Conservation (phyloP, 2,797 vertebrate species). For the Cuniculus paca region DNA sequence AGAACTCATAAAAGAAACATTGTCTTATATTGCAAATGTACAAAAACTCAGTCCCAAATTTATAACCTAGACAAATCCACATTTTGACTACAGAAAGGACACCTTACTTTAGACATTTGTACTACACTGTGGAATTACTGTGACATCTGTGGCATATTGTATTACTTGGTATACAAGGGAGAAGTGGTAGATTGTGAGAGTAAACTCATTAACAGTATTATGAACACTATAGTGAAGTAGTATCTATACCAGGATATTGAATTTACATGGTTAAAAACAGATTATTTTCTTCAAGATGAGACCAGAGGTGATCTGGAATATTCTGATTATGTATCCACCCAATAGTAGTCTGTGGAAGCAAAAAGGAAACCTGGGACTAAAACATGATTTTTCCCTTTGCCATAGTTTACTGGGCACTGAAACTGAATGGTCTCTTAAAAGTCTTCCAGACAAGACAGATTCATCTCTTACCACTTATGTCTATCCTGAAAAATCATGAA, state of each 20-base stretch:
- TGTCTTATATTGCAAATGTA: not conserved
- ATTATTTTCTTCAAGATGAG: not conserved
- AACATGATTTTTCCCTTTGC: not conserved
- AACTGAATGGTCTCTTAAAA: not conserved
- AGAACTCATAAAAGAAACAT: not conserved
- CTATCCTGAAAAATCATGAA: not conserved
- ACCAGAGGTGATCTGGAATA: not conserved
- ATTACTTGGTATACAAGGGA: not conserved
- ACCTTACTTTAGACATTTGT: not conserved
- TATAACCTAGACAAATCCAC: not conserved
- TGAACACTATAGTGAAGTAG: not conserved
- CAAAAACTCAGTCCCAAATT: not conserved
- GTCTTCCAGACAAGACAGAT: not conserved
- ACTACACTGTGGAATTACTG: not conserved
- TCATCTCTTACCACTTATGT: not conserved
- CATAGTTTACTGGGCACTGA: not conserved
- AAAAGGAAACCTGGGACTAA: not conserved
- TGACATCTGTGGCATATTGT: too few species aligned
- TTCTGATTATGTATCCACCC: not conserved
- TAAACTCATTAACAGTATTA: not conserved
- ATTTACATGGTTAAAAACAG: not conserved
- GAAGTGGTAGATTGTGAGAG: not conserved
- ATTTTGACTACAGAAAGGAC: not conserved
- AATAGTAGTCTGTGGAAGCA: not conserved
- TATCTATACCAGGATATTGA: not conserved